Percentiles rank a stretch among this genome's conserved stretches.
phyloP scores from a whole-genome alignment of 2,113 vertebrate species.

The Rhizomys pruinosus region DNA sequence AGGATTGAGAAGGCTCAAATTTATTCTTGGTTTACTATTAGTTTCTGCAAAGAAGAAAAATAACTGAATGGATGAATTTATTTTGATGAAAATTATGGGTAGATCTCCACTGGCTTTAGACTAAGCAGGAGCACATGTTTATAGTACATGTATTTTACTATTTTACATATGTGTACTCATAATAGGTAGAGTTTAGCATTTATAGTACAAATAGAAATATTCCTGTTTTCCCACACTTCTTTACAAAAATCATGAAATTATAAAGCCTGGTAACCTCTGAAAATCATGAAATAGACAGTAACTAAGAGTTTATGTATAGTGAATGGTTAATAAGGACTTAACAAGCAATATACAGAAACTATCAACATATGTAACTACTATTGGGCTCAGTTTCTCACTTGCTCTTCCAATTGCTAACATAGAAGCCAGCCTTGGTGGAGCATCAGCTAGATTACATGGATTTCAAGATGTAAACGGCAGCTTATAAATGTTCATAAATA shows the following conservation, averaged over 20 bases:
- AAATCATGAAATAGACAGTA: not conserved
- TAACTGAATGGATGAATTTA: not conserved
- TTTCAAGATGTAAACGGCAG: not conserved
- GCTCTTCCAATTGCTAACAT: not conserved
- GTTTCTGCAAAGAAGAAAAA: not conserved
- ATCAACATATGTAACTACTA: not conserved
- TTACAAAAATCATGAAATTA: not conserved
- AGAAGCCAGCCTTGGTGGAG: not conserved
- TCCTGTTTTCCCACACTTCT: not conserved
- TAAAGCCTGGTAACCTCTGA: not conserved
- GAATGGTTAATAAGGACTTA: not conserved
- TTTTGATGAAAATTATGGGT: not conserved
- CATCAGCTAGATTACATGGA: not conserved
- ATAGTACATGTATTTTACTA: not conserved
- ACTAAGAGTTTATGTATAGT: not conserved
- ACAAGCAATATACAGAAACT: not conserved
- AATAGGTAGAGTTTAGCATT: not conserved
- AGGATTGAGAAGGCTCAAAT: not conserved
- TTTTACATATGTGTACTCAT: not conserved
- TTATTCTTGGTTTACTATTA: not conserved
- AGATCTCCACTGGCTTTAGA: not conserved
- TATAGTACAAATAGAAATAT: not conserved
- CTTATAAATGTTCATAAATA: not conserved
- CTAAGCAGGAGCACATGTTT: not conserved
- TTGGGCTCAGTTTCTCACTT: not conserved